Evolutionary conservation across 2,888 invertebrate species (phyloP).

Genomic region (Limenitis camilla): DNA sequence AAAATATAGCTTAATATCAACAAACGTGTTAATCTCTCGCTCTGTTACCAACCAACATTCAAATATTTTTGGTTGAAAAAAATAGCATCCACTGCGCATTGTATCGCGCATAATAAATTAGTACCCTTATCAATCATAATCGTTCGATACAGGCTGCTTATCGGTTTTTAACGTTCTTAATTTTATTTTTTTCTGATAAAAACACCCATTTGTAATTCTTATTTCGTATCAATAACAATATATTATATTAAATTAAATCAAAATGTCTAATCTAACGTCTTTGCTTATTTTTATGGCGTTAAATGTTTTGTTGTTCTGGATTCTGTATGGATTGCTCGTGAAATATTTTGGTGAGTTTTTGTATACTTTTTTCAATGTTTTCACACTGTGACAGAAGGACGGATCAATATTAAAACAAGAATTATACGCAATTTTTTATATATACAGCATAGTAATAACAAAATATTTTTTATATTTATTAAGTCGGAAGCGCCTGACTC

Average conservation of each 20-base stretch:
- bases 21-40: too few relatives aligned
- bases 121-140: slow-evolving; percentile 13
- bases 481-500: too few relatives aligned
- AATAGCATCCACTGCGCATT: background rate
- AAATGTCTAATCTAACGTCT: slow-evolving; percentile 36
- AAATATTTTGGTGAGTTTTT: slow-evolving; percentile 50
- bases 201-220: slow-evolving; percentile 27
- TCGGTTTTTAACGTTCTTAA: slow-evolving; percentile 9
- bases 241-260: slow-evolving; percentile 6
- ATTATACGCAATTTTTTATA: too few relatives aligned
- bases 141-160: slow-evolving; percentile 14
- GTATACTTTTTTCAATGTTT: background rate
- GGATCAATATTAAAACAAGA: too few relatives aligned
- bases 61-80: background rate
- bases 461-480: too few relatives aligned
- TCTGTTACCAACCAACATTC: too few relatives aligned
- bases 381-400: too few relatives aligned
- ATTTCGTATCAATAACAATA: slow-evolving; percentile 17
- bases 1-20: too few relatives aligned
- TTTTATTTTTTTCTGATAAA: slow-evolving; percentile 26
- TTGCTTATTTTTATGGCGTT: slow-evolving; percentile 43
- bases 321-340: slow-evolving; percentile 45
- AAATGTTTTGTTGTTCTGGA: slow-evolving; percentile 47
- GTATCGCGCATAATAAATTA: background rate
- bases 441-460: too few relatives aligned